Conservation (phyloP, 2,888 invertebrate species). For the Hypena proboscidalis region DNA sequence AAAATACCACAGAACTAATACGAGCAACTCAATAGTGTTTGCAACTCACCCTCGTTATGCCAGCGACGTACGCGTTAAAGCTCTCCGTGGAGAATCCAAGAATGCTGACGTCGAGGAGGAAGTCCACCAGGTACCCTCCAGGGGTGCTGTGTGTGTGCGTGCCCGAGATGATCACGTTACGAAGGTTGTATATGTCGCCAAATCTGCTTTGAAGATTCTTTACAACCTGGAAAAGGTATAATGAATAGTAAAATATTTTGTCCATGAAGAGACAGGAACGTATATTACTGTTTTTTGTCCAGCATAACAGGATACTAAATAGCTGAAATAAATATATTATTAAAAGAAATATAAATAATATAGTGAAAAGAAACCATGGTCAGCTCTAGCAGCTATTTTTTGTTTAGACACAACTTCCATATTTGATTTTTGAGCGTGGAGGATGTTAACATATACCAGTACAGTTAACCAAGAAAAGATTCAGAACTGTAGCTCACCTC, state of each 20-base stretch:
- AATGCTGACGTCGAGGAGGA: slow-evolving; percentile 94
- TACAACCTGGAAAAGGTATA: slow-evolving; percentile 92
- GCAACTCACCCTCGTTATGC: slow-evolving; percentile 72
- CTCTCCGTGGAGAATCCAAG: slow-evolving; percentile 88
- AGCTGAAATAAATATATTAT: too few relatives aligned
- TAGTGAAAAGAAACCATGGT: too few relatives aligned
- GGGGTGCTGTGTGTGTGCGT: slow-evolving; percentile 96
- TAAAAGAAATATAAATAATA: too few relatives aligned
- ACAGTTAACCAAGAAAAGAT: neutral
- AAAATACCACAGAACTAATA: too few relatives aligned
- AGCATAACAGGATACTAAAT: too few relatives aligned
- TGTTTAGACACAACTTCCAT: too few relatives aligned
- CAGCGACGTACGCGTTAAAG: slow-evolving; percentile 72
- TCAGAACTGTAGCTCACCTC: slow-evolving; percentile 89
- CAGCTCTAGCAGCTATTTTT: too few relatives aligned
- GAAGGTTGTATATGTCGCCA: slow-evolving; percentile 88
- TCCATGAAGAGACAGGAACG: too few relatives aligned
- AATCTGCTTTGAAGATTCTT: slow-evolving; percentile 87
- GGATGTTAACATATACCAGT: neutral
- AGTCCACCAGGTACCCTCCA: slow-evolving; percentile 94
- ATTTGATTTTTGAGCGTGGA: too few relatives aligned
- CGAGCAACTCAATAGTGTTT: too few relatives aligned
- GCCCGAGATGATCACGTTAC: slow-evolving; percentile 94
- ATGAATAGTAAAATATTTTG: too few relatives aligned
- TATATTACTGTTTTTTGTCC: too few relatives aligned